Percentiles rank a stretch among this genome's conserved stretches.
These are phyloP conservation scores for Ambastaia sidthimunki DNA, from an alignment of 2,797 vertebrate genomes.

Conservation along the genomic window DNA sequence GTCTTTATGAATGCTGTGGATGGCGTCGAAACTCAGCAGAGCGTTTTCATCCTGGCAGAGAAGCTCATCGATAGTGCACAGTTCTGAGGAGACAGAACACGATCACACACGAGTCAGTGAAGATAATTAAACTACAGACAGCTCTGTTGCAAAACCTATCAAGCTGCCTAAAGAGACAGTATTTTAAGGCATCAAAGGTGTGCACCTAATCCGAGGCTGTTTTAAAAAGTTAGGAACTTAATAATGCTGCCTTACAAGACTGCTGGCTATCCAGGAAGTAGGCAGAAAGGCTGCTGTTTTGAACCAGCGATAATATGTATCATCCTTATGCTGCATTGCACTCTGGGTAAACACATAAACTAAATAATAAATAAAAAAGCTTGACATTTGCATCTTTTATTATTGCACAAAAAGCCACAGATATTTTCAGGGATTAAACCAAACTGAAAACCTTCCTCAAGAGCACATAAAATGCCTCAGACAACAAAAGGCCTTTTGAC, in stretches of 20 bases:
- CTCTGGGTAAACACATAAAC: background rate
- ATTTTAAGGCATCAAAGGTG: too few species aligned
- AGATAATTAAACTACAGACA: background rate
- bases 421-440: background rate
- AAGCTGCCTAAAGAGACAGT: background rate
- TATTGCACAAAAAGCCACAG: background rate
- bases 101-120: background rate
- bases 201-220: too few species aligned
- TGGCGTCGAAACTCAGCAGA: constrained; percentile 89
- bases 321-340: too few species aligned
- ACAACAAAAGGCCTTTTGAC: constrained; percentile 25
- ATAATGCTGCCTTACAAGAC: too few species aligned
- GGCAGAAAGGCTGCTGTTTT: too few species aligned
- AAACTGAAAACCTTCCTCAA: constrained; percentile 8
- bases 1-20: constrained; percentile 90
- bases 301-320: too few species aligned
- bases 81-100: constrained; percentile 70
- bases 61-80: constrained; percentile 83
- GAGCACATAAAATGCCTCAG: background rate
- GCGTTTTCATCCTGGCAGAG: constrained; percentile 86
- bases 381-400: background rate
- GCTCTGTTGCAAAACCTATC: background rate
- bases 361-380: background rate
- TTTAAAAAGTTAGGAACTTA: too few species aligned
- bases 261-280: too few species aligned